These are phyloP conservation scores for Loris lydekkerianus DNA, from an alignment of 2,797 vertebrate species.

Conservation along the genomic window DNA sequence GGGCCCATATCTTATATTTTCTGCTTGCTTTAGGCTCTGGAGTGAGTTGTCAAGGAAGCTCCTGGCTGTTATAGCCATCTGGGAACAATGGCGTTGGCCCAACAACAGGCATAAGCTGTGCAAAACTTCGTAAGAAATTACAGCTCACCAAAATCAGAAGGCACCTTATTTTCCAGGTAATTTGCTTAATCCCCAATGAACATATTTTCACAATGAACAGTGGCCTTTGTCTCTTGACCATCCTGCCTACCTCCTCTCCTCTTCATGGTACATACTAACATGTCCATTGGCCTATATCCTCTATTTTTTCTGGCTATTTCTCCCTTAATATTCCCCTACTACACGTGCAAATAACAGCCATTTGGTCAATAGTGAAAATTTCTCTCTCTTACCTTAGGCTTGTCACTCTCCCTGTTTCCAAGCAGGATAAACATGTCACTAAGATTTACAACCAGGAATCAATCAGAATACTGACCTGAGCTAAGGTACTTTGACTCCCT, in stretches of 20 bases:
- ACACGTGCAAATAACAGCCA: not conserved
- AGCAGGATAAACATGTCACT: not conserved
- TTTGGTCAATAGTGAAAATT: not conserved
- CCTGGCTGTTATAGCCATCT: conserved; percentile 16
- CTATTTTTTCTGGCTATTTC: not conserved
- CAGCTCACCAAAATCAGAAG: not conserved
- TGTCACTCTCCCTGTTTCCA: not conserved
- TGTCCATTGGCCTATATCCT: not conserved
- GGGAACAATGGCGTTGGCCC: conserved; percentile 43
- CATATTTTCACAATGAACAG: not conserved
- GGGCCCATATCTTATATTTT: conserved; percentile 49
- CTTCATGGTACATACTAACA: not conserved
- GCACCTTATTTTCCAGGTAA: not conserved
- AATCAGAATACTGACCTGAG: not conserved
- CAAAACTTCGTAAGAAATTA: conserved; percentile 14
- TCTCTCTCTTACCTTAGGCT: not conserved
- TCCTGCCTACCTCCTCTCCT: not conserved
- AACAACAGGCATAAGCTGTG: not conserved
- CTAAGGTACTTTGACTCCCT: not conserved
- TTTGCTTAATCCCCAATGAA: not conserved
- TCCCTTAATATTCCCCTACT: not conserved
- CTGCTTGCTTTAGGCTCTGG: conserved; percentile 49
- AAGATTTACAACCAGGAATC: not conserved
- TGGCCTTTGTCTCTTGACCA: not conserved
- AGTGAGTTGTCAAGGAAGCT: conserved; percentile 35